Base-by-base conservation (phyloP, 2,888 invertebrate genomes). In the Aplocera efformata region DNA sequence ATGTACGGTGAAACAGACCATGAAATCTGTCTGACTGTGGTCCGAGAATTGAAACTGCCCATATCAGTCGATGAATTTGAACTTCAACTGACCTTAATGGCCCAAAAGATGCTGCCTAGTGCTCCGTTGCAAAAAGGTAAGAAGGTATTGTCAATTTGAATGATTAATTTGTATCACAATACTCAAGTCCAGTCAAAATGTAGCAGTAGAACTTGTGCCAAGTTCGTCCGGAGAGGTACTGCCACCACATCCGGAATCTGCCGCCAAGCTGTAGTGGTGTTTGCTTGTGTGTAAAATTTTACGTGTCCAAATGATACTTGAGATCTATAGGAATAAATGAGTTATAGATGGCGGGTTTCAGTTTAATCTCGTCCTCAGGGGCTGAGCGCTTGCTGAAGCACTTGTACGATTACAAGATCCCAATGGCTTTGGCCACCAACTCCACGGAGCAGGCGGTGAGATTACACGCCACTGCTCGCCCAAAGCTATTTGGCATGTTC, bases 361-460 rank as follows among this genome's bases (percentile, higher is more conserved):
- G n/a, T n/a, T n/a, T n/a, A n/a, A n/a, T n/a, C n/a, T n/a, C 34
- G 3, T 36, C 5, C 5, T 2, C 30, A 95, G 96, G 97, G 27
- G 96, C 93, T 7, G 92, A 93, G 58, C 90, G 90, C 30, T 81
- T 98, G 1, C 82, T 97, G 1, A 81, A 88, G 1, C 96, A 98
- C 73, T 83, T 97, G 1, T 83, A 92, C 56, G 79, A 85, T 1
- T 79, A 92, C 43, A 90, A 92, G 0, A 83, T 98, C n/a, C 96
- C 96, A 0, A 91, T 96, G 41, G 95, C 95, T 0, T 84, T 98
- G 36, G 97, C 96, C 4, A 97, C 97, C 0, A 96, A 97, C 48
- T 94, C 96, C 1, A 90, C 92, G 0, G 79, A 88, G 41, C 89
- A 91, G 4, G 89, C 91, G 0, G 72, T 94, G 0, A 91, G 94